phyloP scores from a whole-genome alignment of 2,888 invertebrate species.

The Hypolimnas misippus region DNA sequence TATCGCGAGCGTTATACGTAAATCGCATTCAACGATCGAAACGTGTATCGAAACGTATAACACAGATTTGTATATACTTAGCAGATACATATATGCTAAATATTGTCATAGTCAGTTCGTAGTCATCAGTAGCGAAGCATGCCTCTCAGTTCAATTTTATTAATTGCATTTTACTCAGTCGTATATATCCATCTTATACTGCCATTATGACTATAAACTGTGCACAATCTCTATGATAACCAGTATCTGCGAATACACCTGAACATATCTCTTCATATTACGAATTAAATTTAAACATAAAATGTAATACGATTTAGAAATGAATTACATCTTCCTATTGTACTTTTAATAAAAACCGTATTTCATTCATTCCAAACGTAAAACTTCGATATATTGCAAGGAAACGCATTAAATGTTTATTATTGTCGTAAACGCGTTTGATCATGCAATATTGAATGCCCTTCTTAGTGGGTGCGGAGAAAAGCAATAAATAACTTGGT shows the following conservation, averaged over 20 bases:
- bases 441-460: slow-evolving; percentile 61
- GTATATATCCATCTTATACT: no score
- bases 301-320: no score
- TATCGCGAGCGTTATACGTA: slow-evolving; percentile 49
- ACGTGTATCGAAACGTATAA: not conserved
- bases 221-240: no score
- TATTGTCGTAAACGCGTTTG: slow-evolving; percentile 62
- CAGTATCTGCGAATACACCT: no score
- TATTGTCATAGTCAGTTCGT: no score
- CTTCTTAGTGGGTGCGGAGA: slow-evolving; percentile 56
- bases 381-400: slow-evolving; percentile 48
- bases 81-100: no score
- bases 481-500: slow-evolving; percentile 65
- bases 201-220: no score
- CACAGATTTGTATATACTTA: not conserved
- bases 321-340: not conserved
- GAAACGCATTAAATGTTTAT: slow-evolving; percentile 56
- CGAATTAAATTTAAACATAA: no score
- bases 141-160: no score
- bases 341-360: not conserved
- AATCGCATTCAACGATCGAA: slow-evolving; percentile 23
- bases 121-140: no score
- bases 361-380: slow-evolving; percentile 10
- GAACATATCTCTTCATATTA: no score
- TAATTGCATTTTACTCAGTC: no score